Conservation (phyloP, 2,888 invertebrate genomes). For the Heliothis peltigera region DNA sequence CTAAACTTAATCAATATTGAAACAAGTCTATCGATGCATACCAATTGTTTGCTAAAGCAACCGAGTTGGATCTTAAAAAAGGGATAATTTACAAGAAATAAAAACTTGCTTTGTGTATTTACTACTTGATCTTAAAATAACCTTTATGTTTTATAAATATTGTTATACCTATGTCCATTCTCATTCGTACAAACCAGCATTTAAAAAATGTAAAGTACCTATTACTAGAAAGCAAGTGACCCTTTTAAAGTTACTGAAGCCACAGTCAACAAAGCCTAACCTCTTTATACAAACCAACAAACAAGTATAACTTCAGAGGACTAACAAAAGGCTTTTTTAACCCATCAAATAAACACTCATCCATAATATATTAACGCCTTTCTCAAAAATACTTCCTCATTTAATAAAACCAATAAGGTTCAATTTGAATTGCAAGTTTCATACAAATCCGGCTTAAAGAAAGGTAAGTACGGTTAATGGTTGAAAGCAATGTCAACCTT, state of each 20-base stretch:
- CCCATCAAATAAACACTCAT: conserved; percentile 63
- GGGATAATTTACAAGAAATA: too few species aligned
- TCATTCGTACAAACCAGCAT: too few species aligned
- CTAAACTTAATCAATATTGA: too few species aligned
- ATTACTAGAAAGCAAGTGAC: not conserved
- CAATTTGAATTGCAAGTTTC: conserved; percentile 63
- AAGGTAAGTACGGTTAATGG: conserved; percentile 47
- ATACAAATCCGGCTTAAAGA: conserved; percentile 50
- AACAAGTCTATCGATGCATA: too few species aligned
- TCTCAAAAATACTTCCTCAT: conserved; percentile 63
- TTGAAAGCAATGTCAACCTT: conserved; percentile 68
- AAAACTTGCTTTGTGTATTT: too few species aligned
- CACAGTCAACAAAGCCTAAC: conserved; percentile 5
- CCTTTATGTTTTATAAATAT: too few species aligned
- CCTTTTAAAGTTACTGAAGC: not conserved
- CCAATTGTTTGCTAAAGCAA: too few species aligned
- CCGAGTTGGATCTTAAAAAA: too few species aligned
- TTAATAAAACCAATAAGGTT: conserved; percentile 60
- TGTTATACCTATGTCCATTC: too few species aligned
- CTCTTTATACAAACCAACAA: conserved; percentile 10
- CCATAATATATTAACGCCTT: conserved; percentile 65
- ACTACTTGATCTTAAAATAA: too few species aligned
- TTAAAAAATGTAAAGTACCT: too few species aligned
- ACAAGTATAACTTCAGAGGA: conserved; percentile 42
- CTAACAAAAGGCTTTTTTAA: conserved; percentile 54